Conservation (phyloP, 1,140 invertebrate species). For the Lycorma delicatula region DNA sequence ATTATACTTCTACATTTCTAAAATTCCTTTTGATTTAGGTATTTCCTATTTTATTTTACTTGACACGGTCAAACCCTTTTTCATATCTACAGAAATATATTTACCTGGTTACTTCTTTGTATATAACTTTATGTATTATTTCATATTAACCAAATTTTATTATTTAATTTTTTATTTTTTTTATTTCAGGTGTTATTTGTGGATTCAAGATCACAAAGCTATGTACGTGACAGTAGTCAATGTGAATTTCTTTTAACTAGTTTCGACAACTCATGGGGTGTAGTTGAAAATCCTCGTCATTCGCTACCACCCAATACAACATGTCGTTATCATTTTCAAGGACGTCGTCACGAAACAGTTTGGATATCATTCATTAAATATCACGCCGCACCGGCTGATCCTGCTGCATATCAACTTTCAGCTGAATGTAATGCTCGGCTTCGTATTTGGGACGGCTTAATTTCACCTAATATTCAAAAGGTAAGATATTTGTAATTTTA, state of each 20-base stretch:
- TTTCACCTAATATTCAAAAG: constrained; percentile 34
- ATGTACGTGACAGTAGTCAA: constrained; percentile 58
- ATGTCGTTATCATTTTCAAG: constrained; percentile 51
- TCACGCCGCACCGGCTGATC: constrained; percentile 55
- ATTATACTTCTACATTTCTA: too few relatives aligned
- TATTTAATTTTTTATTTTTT: constrained; percentile 9
- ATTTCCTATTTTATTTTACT: too few relatives aligned
- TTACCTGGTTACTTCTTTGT: too few relatives aligned
- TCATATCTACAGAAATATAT: too few relatives aligned
- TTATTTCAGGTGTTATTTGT: constrained; percentile 56
- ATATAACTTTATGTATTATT: too few relatives aligned
- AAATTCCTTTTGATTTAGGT: too few relatives aligned
- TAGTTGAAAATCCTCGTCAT: constrained; percentile 41
- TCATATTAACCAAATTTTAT: background rate
- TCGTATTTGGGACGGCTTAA: constrained; percentile 62
- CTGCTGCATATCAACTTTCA: constrained; percentile 50
- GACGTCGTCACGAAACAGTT: constrained; percentile 62
- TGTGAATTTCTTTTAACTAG: constrained; percentile 69
- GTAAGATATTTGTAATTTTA: too few relatives aligned
- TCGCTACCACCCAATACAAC: constrained; percentile 42
- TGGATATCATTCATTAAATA: constrained; percentile 80
- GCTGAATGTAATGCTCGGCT: constrained; percentile 63
- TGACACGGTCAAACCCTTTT: too few relatives aligned
- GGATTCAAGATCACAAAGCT: constrained; percentile 60
- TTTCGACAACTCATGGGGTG: constrained; percentile 60